Evolutionary conservation across 2,113 vertebrate species (phyloP).

Genomic region (Empidonax traillii): DNA sequence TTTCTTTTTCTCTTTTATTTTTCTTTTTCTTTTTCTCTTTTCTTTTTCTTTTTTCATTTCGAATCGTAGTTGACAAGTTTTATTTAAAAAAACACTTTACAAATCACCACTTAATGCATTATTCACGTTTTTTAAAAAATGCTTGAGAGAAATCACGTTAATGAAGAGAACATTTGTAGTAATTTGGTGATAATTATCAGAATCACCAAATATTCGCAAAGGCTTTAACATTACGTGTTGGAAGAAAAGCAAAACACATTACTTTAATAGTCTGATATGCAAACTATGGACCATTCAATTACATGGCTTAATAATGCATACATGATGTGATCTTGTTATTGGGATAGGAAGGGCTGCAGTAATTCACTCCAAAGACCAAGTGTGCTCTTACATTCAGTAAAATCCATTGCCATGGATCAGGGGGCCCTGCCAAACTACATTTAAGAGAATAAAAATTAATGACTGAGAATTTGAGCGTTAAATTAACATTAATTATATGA

Average conservation of each 20-base stretch:
- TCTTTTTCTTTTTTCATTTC: background rate
- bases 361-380: slow-evolving; percentile 89
- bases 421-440: slow-evolving; percentile 90
- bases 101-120: slow-evolving; percentile 76
- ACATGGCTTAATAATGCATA: slow-evolving; percentile 99
- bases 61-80: slow-evolving; percentile 47
- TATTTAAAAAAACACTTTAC: slow-evolving; percentile 63
- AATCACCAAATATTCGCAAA: slow-evolving; percentile 94
- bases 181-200: slow-evolving; percentile 99
- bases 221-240: slow-evolving; percentile 97
- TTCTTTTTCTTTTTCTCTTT: background rate
- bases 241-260: slow-evolving; percentile 98
- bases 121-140: slow-evolving; percentile 77
- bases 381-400: slow-evolving; percentile 83
- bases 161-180: slow-evolving; percentile 99
- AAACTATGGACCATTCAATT: slow-evolving; percentile 99
- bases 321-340: slow-evolving; percentile 98
- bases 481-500: slow-evolving; percentile 99
- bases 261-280: slow-evolving; percentile 99
- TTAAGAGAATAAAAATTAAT: slow-evolving; percentile 99
- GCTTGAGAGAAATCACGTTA: slow-evolving; percentile 94
- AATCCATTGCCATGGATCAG: slow-evolving; percentile 83
- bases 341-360: slow-evolving; percentile 86
- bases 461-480: slow-evolving; percentile 98
- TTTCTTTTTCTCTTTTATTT: background rate